These are phyloP conservation scores for Drosophila demipolita DNA, from an alignment of 2,888 invertebrate genomes.

Conservation along the genomic window DNA sequence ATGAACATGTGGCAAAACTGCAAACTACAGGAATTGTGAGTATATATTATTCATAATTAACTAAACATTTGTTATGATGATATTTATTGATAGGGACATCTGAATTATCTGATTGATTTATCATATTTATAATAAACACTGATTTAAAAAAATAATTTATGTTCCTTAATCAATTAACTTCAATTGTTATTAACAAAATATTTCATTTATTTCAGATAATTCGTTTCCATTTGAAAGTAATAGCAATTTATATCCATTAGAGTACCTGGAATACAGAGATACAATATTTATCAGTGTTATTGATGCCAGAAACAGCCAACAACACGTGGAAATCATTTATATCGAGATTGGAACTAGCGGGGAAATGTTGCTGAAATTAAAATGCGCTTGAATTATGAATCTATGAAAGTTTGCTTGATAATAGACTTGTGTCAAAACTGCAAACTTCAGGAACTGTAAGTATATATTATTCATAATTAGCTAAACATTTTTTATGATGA, in stretches of 20 bases:
- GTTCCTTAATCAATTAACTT: not conserved
- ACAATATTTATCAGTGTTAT: not conserved
- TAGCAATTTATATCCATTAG: not conserved
- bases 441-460: not conserved
- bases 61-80: constrained; percentile 43
- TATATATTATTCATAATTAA: not conserved
- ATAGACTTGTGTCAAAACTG: not conserved
- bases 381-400: not conserved
- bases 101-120: constrained; percentile 57
- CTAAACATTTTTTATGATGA: constrained; percentile 43
- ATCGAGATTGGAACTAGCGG: not conserved
- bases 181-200: not conserved
- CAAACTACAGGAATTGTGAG: not conserved
- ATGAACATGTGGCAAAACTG: not conserved
- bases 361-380: not conserved
- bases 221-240: not conserved
- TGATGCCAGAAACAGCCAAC: not conserved
- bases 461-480: not conserved
- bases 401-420: constrained; percentile 1
- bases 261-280: not conserved
- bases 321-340: constrained; percentile 31
- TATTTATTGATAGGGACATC: constrained; percentile 60
- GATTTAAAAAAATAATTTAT: constrained; percentile 1
- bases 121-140: constrained; percentile 36
- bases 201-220: not conserved